Percentiles rank a stretch among this genome's conserved stretches.
phyloP scores from a whole-genome alignment of 2,888 invertebrate species.

The Volucella zonaria region DNA sequence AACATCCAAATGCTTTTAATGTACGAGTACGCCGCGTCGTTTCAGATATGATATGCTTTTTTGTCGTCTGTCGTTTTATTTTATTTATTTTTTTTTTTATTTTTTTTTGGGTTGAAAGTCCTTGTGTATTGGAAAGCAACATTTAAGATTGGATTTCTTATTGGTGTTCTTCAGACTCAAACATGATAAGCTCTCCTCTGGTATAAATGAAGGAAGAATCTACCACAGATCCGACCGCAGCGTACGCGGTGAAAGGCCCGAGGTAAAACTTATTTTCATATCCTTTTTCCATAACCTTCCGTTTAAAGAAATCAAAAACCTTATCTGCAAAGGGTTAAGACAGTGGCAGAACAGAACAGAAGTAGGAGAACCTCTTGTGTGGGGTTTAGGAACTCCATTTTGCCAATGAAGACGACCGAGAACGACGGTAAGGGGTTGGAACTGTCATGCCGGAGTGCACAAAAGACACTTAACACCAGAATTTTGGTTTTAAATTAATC shows the following conservation, averaged over 20 bases:
- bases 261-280: constrained; percentile 67
- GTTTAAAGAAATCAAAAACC: constrained; percentile 73
- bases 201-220: constrained; percentile 26
- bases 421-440: constrained; percentile 27
- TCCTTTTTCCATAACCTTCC: constrained; percentile 68
- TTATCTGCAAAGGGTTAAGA: constrained; percentile 72
- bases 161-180: constrained; percentile 45
- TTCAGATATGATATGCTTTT: constrained; percentile 63
- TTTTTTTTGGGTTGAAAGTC: constrained; percentile 44
- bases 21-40: constrained; percentile 44
- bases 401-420: too few relatives aligned
- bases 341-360: constrained; percentile 41
- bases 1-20: constrained; percentile 77
- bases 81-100: constrained; percentile 49
- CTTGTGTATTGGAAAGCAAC: constrained; percentile 67
- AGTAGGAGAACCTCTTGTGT: constrained; percentile 44
- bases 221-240: constrained; percentile 67
- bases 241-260: constrained; percentile 37
- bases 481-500: constrained; percentile 74
- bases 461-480: constrained; percentile 74
- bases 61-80: constrained; percentile 43
- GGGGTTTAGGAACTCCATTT: constrained; percentile 12
- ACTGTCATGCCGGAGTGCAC: constrained; percentile 71
- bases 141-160: constrained; percentile 67
- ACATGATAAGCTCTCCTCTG: constrained; percentile 55